phyloP scores from a whole-genome alignment of 2,113 vertebrate species.

The Gymnogyps californianus region DNA sequence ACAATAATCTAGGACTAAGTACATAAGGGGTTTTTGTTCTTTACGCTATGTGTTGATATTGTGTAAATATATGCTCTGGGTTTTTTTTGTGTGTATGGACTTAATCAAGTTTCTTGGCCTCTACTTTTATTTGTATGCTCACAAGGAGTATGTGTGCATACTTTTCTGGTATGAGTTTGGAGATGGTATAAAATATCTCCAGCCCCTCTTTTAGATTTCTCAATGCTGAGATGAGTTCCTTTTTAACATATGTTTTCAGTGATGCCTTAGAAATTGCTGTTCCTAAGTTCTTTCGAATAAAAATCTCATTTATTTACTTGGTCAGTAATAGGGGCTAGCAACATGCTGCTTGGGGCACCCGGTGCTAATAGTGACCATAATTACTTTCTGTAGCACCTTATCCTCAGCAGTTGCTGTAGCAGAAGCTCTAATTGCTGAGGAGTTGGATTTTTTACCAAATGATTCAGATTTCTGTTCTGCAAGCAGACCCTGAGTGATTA shows the following conservation, averaged over 20 bases:
- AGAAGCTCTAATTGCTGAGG: background rate
- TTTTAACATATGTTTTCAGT: background rate
- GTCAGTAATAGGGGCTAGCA: background rate
- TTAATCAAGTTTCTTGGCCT: background rate
- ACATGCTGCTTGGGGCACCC: background rate
- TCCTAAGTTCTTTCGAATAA: background rate
- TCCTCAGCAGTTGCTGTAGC: background rate
- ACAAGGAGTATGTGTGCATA: background rate
- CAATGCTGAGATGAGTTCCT: background rate
- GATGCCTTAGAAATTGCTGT: background rate
- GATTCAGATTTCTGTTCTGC: background rate
- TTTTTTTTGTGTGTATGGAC: background rate
- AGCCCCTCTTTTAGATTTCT: background rate
- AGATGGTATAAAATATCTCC: background rate
- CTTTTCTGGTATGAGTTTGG: background rate
- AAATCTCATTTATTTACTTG: background rate
- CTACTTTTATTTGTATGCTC: background rate
- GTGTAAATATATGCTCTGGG: background rate
- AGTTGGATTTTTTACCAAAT: background rate
- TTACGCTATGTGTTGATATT: background rate
- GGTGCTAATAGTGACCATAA: background rate
- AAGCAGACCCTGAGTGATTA: background rate
- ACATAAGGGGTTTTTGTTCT: background rate
- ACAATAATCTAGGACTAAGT: background rate
- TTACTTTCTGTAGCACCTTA: background rate